These are phyloP conservation scores for Polietes domitor DNA, from an alignment of 2,888 invertebrate genomes.

Conservation along the genomic window DNA sequence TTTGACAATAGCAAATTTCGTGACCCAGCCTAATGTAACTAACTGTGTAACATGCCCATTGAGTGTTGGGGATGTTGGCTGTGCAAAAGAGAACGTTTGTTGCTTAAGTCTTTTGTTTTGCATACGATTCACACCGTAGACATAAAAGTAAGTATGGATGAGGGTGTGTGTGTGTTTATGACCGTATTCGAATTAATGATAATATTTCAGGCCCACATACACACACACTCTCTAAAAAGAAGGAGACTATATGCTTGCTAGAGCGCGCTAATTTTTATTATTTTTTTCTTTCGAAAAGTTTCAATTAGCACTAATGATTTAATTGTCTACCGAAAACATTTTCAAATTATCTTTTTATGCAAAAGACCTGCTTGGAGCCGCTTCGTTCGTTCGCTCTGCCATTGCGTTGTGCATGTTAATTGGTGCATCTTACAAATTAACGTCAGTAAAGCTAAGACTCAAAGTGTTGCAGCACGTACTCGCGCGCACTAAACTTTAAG, in stretches of 20 bases:
- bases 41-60: too few relatives aligned
- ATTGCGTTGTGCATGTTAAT: conserved; percentile 19
- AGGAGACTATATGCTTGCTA: too few relatives aligned
- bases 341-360: conserved; percentile 25
- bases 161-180: not conserved
- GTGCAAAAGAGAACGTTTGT: not conserved
- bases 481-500: not conserved
- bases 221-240: not conserved
- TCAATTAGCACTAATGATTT: conserved; percentile 35
- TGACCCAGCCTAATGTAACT: too few relatives aligned
- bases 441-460: not conserved
- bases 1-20: too few relatives aligned
- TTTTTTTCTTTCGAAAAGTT: not conserved
- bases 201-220: not conserved
- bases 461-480: conserved; percentile 13
- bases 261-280: too few relatives aligned
- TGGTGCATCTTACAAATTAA: conserved; percentile 46
- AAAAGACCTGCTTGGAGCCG: too few relatives aligned
- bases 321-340: conserved; percentile 23
- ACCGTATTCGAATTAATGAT: not conserved
- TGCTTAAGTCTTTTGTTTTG: not conserved
- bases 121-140: not conserved
- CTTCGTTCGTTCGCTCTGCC: not conserved
- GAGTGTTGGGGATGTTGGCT: too few relatives aligned
- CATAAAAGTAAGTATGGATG: not conserved